Evolutionary conservation across 2,797 vertebrate genomes (phyloP).

Genomic region (Phrynocephalus forsythii): DNA sequence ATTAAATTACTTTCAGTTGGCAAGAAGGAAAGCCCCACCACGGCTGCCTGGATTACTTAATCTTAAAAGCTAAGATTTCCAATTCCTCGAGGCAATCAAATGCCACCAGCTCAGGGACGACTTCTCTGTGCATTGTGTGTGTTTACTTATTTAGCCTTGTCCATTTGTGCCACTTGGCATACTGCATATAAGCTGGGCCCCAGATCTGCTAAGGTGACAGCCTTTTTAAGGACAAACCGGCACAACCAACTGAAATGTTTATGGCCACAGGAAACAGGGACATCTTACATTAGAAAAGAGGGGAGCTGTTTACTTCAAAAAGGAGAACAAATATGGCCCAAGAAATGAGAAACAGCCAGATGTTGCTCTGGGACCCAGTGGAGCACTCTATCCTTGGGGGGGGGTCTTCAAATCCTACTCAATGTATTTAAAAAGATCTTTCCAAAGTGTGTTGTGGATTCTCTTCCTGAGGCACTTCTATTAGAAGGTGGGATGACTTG

Average conservation of each 20-base stretch:
- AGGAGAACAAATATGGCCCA: too few species aligned
- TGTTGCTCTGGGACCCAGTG: background rate
- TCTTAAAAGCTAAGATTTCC: slow-evolving; percentile 16
- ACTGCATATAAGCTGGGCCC: background rate
- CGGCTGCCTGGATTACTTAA: slow-evolving; percentile 3
- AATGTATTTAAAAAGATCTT: background rate
- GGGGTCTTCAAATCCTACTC: background rate
- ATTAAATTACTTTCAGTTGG: slow-evolving; percentile 28
- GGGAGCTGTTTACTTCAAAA: slow-evolving; percentile 20
- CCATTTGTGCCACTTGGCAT: background rate
- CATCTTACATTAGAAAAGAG: slow-evolving; percentile 49
- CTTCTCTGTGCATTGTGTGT: background rate
- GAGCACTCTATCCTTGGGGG: background rate
- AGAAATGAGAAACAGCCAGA: too few species aligned
- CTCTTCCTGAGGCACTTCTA: background rate
- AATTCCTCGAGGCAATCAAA: slow-evolving; percentile 30
- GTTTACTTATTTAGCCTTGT: background rate
- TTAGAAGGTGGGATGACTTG: background rate
- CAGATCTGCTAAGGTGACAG: slow-evolving; percentile 49
- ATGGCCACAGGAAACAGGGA: slow-evolving; percentile 35
- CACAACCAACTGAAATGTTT: slow-evolving; percentile 51
- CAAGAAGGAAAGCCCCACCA: background rate
- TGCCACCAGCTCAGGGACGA: background rate
- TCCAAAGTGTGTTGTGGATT: background rate
- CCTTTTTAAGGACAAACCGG: slow-evolving; percentile 46